Percentiles rank a stretch among this genome's conserved stretches.
Conservation (phyloP, 2,888 invertebrate genomes). For the Parnassius orleans region DNA sequence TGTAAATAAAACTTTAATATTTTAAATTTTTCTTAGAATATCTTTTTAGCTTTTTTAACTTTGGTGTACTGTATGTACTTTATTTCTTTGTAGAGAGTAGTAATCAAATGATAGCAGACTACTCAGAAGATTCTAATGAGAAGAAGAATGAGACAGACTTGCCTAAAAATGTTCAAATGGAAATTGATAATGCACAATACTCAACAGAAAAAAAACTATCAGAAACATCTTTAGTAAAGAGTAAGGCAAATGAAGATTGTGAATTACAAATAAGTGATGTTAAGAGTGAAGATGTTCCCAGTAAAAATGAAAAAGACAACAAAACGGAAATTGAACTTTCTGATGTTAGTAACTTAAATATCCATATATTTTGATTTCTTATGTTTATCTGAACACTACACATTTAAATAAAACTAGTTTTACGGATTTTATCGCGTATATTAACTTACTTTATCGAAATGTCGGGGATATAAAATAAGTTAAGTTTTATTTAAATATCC, state of each 20-base stretch:
- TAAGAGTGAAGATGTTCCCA: constrained; percentile 9
- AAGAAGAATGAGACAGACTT: constrained; percentile 43
- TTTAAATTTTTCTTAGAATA: not conserved
- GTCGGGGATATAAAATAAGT: no score
- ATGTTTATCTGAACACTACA: no score
- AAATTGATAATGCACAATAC: constrained; percentile 5
- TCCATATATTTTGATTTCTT: no score
- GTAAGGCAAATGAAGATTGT: constrained; percentile 7
- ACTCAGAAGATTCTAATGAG: constrained; percentile 64
- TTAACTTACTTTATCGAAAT: no score
- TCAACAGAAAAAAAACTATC: constrained; percentile 5
- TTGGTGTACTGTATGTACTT: not conserved
- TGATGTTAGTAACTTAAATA: constrained; percentile 17
- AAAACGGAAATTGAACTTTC: constrained; percentile 1
- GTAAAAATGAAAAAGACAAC: constrained; percentile 1
- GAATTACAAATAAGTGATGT: constrained; percentile 15
- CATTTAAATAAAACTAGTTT: no score
- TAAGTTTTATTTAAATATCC: no score
- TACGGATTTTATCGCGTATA: no score
- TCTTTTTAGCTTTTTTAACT: not conserved
- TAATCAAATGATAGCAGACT: constrained; percentile 56
- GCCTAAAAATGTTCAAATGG: constrained; percentile 15
- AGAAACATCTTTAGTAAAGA: not conserved
- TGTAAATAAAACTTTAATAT: no score
- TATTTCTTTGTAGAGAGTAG: constrained; percentile 51